Percentiles rank a stretch among this genome's conserved stretches.
Conservation (phyloP, 2,113 vertebrate species). For the Scomber japonicus region DNA sequence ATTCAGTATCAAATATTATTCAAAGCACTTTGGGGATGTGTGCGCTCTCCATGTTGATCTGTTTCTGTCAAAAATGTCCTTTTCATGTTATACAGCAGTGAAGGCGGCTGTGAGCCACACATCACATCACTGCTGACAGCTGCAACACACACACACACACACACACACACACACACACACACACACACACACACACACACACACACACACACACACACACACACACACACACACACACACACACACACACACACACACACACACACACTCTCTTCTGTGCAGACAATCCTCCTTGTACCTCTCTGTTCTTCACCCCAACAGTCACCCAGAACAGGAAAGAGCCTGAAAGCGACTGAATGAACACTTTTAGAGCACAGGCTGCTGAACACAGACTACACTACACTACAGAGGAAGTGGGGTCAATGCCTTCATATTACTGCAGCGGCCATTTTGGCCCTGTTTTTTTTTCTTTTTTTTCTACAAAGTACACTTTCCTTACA, state of each 20-base stretch:
- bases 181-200: no score
- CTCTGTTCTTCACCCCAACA: constrained; percentile 10
- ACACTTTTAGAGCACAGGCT: constrained; percentile 2
- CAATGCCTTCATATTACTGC: constrained; percentile 12
- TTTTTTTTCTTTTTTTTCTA: not conserved
- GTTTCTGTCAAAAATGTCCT: constrained; percentile 58
- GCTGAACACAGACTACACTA: not conserved
- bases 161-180: no score
- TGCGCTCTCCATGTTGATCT: constrained; percentile 19
- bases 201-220: no score
- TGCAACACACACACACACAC: constrained; percentile 38
- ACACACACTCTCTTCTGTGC: constrained; percentile 23
- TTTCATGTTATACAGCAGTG: constrained; percentile 58
- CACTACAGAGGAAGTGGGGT: constrained; percentile 35
- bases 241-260: constrained; percentile 9
- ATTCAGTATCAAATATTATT: constrained; percentile 20
- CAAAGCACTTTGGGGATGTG: constrained; percentile 23
- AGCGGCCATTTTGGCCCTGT: constrained; percentile 69
- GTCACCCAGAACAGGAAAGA: constrained; percentile 32
- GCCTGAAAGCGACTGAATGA: constrained; percentile 31
- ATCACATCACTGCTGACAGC: constrained; percentile 62
- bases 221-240: not conserved
- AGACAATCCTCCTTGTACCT: constrained; percentile 40
- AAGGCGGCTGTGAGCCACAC: constrained; percentile 49
- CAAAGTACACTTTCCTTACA: not conserved